Evolutionary conservation across 2,888 invertebrate species (phyloP).

Genomic region (Agrilus mali): DNA sequence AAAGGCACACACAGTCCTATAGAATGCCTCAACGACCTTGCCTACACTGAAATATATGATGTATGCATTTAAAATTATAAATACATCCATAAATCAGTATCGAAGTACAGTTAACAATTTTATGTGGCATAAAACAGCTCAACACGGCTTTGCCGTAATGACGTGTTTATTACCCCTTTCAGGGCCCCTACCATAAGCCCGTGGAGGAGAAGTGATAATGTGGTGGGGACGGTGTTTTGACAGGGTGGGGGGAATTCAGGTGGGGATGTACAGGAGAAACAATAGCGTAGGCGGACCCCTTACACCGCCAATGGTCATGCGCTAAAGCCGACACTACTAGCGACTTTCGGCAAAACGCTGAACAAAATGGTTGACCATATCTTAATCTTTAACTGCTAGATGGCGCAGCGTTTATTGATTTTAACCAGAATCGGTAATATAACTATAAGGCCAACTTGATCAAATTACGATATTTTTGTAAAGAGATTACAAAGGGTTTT

Average conservation of each 20-base stretch:
- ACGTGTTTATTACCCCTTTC: slow-evolving; percentile 34
- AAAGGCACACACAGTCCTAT: slow-evolving; percentile 1
- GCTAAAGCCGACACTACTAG: slow-evolving; percentile 30
- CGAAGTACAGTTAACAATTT: slow-evolving; percentile 33
- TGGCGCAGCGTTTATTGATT: slow-evolving; percentile 26
- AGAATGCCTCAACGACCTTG: slow-evolving; percentile 17
- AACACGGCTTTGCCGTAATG: slow-evolving; percentile 36
- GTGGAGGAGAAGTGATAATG: slow-evolving; percentile 14
- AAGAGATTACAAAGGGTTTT: no score
- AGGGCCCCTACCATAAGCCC: slow-evolving; percentile 16
- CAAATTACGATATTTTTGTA: no score
- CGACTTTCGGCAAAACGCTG: slow-evolving; percentile 36
- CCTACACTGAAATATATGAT: slow-evolving; percentile 5
- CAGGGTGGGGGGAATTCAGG: slow-evolving; percentile 15
- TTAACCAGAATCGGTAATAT: slow-evolving; percentile 9
- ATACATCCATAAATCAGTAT: slow-evolving; percentile 30
- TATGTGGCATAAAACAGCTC: slow-evolving; percentile 33
- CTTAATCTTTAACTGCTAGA: slow-evolving; percentile 29
- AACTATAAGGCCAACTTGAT: background rate
- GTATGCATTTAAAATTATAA: slow-evolving; percentile 21
- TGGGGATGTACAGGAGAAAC: slow-evolving; percentile 18
- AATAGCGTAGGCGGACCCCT: slow-evolving; percentile 26
- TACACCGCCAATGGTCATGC: slow-evolving; percentile 40
- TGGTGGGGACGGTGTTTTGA: slow-evolving; percentile 11
- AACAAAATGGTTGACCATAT: slow-evolving; percentile 46